Evolutionary conservation across 92 coral and sea anemone species (phyloP).

Genomic region (Chrysogorgia sp.): DNA sequence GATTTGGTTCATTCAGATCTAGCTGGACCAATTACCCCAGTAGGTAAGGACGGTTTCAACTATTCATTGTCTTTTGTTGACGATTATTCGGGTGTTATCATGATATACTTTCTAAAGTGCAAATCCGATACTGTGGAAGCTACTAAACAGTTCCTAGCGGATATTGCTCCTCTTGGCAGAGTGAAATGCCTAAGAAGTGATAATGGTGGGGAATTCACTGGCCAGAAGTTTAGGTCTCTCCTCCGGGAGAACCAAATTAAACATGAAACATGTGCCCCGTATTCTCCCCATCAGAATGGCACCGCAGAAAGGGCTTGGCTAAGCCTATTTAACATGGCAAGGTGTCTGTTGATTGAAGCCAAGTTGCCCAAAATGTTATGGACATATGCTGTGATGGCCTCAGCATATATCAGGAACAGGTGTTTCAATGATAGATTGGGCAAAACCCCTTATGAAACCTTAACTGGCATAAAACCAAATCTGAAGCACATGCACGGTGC

Average conservation of each 20-base stretch:
- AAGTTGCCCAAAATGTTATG: slow-evolving; percentile 30
- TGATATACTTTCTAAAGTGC: slow-evolving; percentile 25
- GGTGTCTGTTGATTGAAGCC: slow-evolving; percentile 45
- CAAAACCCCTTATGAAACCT: slow-evolving; percentile 48
- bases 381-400: slow-evolving; percentile 46
- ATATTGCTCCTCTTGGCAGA: slow-evolving; percentile 42
- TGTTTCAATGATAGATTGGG: slow-evolving; percentile 52
- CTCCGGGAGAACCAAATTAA: slow-evolving; percentile 44
- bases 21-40: slow-evolving; percentile 57
- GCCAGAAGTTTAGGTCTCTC: slow-evolving; percentile 33
- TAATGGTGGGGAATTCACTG: slow-evolving; percentile 47
- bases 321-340: no score
- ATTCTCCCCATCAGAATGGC: slow-evolving; percentile 58
- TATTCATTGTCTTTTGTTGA: slow-evolving; percentile 44
- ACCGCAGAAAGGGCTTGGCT: slow-evolving; percentile 56
- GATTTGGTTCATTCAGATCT: slow-evolving; percentile 52
- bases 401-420: slow-evolving; percentile 26
- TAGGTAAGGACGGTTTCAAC: slow-evolving; percentile 38
- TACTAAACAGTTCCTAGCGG: slow-evolving; percentile 42
- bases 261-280: slow-evolving; percentile 49
- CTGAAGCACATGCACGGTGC: slow-evolving; percentile 49
- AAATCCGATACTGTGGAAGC: slow-evolving; percentile 28
- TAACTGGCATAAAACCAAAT: slow-evolving; percentile 42
- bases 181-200: slow-evolving; percentile 48
- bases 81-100: slow-evolving; percentile 26